Percentiles rank a stretch among this genome's conserved stretches.
Conservation (phyloP, 2,797 vertebrate genomes). For the Pantherophis alleghaniensis region DNA sequence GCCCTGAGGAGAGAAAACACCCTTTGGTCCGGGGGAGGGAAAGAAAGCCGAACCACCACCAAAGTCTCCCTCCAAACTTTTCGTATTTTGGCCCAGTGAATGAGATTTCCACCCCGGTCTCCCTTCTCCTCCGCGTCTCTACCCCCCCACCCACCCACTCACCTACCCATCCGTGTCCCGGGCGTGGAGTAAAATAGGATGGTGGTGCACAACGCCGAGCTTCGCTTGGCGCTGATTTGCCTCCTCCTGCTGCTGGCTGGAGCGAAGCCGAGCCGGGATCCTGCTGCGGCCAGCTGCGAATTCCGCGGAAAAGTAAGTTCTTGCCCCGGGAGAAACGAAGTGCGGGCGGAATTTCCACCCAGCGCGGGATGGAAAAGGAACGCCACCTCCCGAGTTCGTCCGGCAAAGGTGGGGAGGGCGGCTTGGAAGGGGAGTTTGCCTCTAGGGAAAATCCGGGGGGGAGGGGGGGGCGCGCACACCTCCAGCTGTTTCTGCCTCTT, state of each 20-base stretch:
- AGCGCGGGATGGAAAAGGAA: not conserved
- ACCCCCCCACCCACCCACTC: conserved; percentile 18
- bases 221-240: conserved; percentile 73
- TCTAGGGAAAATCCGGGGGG: not conserved
- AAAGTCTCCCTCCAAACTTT: not conserved
- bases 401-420: accelerated
- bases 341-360: not conserved
- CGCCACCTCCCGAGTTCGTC: not conserved
- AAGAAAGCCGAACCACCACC: not conserved
- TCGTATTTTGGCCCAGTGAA: not conserved
- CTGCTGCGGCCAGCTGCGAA: conserved; percentile 72
- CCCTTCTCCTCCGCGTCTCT: not conserved
- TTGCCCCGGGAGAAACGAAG: not conserved
- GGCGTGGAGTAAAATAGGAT: conserved; percentile 39
- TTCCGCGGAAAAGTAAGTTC: conserved; percentile 78
- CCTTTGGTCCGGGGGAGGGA: not conserved
- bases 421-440: not conserved
- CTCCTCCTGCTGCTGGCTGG: conserved; percentile 76
- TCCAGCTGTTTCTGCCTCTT: not conserved
- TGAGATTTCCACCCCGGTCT: no score
- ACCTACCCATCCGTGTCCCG: not conserved
- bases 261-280: conserved; percentile 71
- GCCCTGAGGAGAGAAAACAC: not conserved
- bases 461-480: not conserved
- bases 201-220: conserved; percentile 74